Percentiles rank a stretch among this genome's conserved stretches.
Conservation (phyloP, 2,113 vertebrate species). For the Uropsilus gracilis region DNA sequence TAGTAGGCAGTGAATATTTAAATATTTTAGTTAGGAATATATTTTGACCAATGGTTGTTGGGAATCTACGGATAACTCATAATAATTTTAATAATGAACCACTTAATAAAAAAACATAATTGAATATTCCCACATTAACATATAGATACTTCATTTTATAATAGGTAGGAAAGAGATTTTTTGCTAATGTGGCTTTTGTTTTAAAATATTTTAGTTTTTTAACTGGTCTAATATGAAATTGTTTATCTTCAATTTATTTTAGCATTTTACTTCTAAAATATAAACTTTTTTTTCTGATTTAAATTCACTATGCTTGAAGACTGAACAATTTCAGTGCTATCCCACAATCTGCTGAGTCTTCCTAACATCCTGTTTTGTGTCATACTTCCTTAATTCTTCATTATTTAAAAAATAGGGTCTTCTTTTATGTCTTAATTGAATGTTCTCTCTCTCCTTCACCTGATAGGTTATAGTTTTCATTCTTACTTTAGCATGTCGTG, state of each 20-base stretch:
- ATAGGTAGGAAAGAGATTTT: not conserved
- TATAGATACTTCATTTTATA: not conserved
- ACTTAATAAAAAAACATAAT: not conserved
- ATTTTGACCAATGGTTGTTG: not conserved
- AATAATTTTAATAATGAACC: not conserved
- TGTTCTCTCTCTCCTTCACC: not conserved
- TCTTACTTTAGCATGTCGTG: not conserved
- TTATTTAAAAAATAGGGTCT: fast-evolving
- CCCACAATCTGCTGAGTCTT: not conserved
- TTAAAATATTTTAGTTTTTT: not conserved
- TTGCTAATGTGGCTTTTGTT: not conserved
- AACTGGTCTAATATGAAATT: not conserved
- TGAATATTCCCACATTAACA: not conserved
- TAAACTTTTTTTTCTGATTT: not conserved
- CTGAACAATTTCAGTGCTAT: not conserved
- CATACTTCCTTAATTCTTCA: not conserved
- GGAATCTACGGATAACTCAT: not conserved
- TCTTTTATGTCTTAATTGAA: not conserved
- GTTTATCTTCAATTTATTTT: not conserved
- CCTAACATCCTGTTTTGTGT: not conserved
- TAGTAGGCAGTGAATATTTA: not conserved
- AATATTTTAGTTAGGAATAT: not conserved
- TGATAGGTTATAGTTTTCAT: not conserved
- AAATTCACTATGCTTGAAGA: not conserved
- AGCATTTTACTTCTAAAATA: not conserved